Conservation (phyloP, 2,888 invertebrate species). For the Cephus spinipes region DNA sequence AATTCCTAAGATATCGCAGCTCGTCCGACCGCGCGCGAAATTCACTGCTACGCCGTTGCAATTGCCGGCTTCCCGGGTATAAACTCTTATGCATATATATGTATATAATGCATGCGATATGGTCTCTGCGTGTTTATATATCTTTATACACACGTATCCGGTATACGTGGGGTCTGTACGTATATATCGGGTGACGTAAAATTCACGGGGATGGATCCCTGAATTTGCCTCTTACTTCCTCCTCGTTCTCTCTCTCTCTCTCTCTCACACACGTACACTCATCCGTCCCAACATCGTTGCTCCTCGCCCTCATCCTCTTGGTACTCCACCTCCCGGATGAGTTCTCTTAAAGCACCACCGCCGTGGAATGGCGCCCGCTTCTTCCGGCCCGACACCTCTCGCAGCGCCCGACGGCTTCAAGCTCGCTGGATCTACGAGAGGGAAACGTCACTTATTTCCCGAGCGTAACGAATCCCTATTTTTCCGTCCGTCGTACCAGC, state of each 20-base stretch:
- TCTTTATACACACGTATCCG: neutral
- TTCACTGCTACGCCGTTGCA: conserved; percentile 43
- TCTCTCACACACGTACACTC: conserved; percentile 3
- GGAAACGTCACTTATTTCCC: neutral
- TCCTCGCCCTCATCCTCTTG: conserved; percentile 18
- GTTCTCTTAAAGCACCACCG: conserved; percentile 14
- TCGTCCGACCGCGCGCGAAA: conserved; percentile 38
- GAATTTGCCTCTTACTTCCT: conserved; percentile 51
- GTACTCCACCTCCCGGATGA: neutral
- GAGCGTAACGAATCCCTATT: neutral
- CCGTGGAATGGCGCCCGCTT: conserved; percentile 49
- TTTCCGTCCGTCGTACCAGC: neutral
- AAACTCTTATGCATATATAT: conserved; percentile 42
- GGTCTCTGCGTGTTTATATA: neutral
- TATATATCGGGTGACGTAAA: conserved; percentile 56
- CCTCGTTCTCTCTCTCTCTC: conserved; percentile 12
- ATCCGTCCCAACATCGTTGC: conserved; percentile 16
- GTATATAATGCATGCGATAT: neutral
- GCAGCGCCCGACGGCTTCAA: neutral
- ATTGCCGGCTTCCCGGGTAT: conserved; percentile 47
- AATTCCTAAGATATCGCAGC: conserved; percentile 56
- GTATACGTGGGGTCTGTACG: neutral
- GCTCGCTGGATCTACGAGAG: neutral
- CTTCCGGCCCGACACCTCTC: conserved; percentile 30
- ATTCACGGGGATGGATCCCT: conserved; percentile 40